Percentiles rank a stretch among this genome's conserved stretches.
Conservation (phyloP, 1,140 invertebrate species). For the Drosophila lowei region DNA sequence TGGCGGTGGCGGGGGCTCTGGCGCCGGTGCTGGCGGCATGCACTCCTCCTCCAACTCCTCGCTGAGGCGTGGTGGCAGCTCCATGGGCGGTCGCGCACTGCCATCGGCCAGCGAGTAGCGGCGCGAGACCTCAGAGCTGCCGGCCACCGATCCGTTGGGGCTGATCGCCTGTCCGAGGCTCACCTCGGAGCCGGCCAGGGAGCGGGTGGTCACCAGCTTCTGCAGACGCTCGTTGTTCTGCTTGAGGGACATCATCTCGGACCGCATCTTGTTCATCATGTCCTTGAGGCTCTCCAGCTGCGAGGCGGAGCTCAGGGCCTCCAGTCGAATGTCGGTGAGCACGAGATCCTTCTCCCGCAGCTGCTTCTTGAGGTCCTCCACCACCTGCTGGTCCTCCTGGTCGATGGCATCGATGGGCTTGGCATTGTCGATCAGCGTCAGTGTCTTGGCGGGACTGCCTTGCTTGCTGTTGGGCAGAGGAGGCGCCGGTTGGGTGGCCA, state of each 20-base stretch:
- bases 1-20: conserved; percentile 79
- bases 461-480: conserved; percentile 67
- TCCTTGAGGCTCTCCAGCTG: conserved; percentile 98
- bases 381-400: conserved; percentile 84
- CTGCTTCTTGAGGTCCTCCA: conserved; percentile 95
- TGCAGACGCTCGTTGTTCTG: conserved; percentile 98
- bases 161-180: conserved; percentile 88
- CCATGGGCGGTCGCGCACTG: conserved; percentile 76
- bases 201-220: conserved; percentile 92
- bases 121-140: conserved; percentile 70
- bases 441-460: conserved; percentile 81
- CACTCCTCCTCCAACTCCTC: conserved; percentile 84
- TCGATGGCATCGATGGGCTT: conserved; percentile 83
- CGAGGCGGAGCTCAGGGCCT: conserved; percentile 97
- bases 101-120: conserved; percentile 83
- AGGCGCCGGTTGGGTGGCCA: conserved; percentile 73
- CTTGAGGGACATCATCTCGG: conserved; percentile 97
- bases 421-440: conserved; percentile 81
- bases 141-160: conserved; percentile 83
- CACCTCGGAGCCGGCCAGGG: conserved; percentile 90
- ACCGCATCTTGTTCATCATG: conserved; percentile 97
- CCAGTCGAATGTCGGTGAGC: conserved; percentile 96
- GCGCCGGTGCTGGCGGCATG: conserved; percentile 83
- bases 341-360: conserved; percentile 97
- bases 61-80: conserved; percentile 84